phyloP scores from a whole-genome alignment of 1,140 invertebrate genomes.

The Battus philenor region DNA sequence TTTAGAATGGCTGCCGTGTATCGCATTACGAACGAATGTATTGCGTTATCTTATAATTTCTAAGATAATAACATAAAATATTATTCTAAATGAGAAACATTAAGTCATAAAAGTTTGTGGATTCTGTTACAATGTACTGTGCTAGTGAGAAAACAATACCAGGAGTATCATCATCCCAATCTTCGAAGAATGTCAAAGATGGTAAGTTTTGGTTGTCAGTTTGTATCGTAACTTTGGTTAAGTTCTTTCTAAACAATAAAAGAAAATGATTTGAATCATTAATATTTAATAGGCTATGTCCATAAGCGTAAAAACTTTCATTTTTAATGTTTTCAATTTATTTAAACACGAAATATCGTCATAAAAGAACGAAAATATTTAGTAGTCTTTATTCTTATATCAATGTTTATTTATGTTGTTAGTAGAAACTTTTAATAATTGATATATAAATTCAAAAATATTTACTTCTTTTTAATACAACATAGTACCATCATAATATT shows the following conservation, averaged over 20 bases:
- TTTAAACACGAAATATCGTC: too few relatives aligned
- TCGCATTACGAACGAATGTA: slow-evolving; percentile 59
- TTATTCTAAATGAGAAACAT: slow-evolving; percentile 48
- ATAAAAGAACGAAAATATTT: too few relatives aligned
- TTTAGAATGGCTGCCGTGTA: slow-evolving; percentile 72
- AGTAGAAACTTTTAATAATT: too few relatives aligned
- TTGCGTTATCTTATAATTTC: slow-evolving; percentile 53
- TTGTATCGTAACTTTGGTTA: slow-evolving; percentile 32
- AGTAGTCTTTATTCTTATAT: too few relatives aligned
- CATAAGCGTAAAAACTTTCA: too few relatives aligned
- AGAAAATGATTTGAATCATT: too few relatives aligned
- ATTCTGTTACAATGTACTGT: slow-evolving; percentile 67
- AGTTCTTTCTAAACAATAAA: slow-evolving; percentile 14
- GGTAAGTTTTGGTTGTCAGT: slow-evolving; percentile 73
- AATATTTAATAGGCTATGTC: too few relatives aligned
- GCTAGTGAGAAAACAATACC: slow-evolving; percentile 74
- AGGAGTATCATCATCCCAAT: slow-evolving; percentile 73
- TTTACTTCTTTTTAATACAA: too few relatives aligned
- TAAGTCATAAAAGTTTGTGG: slow-evolving; percentile 37
- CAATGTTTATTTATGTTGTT: too few relatives aligned
- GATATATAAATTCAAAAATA: too few relatives aligned
- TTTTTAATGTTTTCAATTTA: too few relatives aligned
- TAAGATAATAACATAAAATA: slow-evolving; percentile 53
- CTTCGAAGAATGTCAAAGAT: slow-evolving; percentile 75
- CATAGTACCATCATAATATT: too few relatives aligned